phyloP scores from a whole-genome alignment of 1,140 invertebrate genomes.

The Littorina saxatilis region DNA sequence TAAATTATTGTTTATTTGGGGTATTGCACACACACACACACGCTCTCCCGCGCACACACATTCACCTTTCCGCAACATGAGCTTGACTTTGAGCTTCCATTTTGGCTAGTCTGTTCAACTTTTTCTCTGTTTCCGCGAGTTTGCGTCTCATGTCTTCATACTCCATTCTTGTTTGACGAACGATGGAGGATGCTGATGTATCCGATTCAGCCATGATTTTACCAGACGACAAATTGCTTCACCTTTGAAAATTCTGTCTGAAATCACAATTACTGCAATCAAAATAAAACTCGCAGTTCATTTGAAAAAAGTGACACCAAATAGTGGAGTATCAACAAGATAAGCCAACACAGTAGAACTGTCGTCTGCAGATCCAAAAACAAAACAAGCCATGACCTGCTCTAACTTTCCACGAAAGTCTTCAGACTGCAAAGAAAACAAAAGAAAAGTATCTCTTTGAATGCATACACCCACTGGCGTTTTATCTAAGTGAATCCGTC shows the following conservation, averaged over 20 bases:
- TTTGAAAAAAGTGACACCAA: too few species aligned
- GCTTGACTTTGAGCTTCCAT: slow-evolving; percentile 47
- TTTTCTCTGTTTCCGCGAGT: slow-evolving; percentile 63
- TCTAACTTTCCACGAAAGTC: too few species aligned
- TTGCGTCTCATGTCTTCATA: slow-evolving; percentile 60
- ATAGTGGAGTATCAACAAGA: not conserved
- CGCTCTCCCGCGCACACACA: not conserved
- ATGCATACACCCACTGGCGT: too few species aligned
- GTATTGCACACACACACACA: not conserved
- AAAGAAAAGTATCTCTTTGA: too few species aligned
- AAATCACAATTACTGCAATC: not conserved
- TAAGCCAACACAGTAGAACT: not conserved
- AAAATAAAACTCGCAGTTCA: too few species aligned
- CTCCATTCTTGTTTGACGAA: slow-evolving; percentile 30
- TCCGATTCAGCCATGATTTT: slow-evolving; percentile 22
- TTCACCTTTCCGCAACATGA: not conserved
- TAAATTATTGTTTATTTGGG: too few species aligned
- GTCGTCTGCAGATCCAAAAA: not conserved
- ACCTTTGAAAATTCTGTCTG: not conserved
- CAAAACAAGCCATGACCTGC: slow-evolving; percentile 38
- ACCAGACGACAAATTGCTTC: not conserved
- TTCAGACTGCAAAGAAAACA: too few species aligned
- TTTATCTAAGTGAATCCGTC: too few species aligned
- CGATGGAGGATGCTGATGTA: slow-evolving; percentile 20
- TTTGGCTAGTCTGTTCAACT: slow-evolving; percentile 60